Evolutionary conservation across 2,888 invertebrate species (phyloP).

Genomic region (Eupithecia centaureata): DNA sequence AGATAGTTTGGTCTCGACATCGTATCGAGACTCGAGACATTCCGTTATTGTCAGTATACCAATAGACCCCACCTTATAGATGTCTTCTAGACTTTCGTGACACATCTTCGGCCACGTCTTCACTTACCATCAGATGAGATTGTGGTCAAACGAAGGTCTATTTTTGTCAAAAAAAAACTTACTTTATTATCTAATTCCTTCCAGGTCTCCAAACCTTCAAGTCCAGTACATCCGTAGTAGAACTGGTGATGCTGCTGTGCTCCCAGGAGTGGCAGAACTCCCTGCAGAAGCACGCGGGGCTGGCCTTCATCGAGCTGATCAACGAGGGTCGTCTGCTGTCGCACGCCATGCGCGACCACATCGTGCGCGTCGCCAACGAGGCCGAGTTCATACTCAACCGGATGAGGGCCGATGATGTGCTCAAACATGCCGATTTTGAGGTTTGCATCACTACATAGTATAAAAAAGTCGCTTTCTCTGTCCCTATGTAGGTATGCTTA

Average conservation of each 20-base stretch:
- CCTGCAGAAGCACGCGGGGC: constrained; percentile 99
- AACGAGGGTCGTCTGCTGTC: constrained; percentile 99
- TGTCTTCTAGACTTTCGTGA: neutral
- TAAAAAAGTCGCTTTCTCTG: no score
- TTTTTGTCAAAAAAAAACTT: neutral
- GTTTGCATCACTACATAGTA: no score
- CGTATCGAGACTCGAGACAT: no score
- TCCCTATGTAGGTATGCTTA: no score
- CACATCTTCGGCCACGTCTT: no score
- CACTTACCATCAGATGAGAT: no score
- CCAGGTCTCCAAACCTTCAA: constrained; percentile 97
- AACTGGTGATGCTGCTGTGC: constrained; percentile 99
- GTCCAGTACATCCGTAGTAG: constrained; percentile 98
- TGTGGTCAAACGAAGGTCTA: no score
- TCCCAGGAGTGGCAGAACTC: constrained; percentile 99
- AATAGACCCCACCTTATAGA: no score
- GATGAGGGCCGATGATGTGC: constrained; percentile 99
- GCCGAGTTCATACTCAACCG: constrained; percentile 99
- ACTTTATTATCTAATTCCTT: constrained; percentile 34
- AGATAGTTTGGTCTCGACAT: no score
- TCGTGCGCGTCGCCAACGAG: constrained; percentile 99
- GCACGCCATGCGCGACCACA: constrained; percentile 99
- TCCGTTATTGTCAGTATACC: no score
- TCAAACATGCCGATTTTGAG: constrained; percentile 98
- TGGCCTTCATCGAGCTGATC: constrained; percentile 99